phyloP scores from a whole-genome alignment of 1,140 invertebrate genomes.

The Neodiprion pinetum region DNA sequence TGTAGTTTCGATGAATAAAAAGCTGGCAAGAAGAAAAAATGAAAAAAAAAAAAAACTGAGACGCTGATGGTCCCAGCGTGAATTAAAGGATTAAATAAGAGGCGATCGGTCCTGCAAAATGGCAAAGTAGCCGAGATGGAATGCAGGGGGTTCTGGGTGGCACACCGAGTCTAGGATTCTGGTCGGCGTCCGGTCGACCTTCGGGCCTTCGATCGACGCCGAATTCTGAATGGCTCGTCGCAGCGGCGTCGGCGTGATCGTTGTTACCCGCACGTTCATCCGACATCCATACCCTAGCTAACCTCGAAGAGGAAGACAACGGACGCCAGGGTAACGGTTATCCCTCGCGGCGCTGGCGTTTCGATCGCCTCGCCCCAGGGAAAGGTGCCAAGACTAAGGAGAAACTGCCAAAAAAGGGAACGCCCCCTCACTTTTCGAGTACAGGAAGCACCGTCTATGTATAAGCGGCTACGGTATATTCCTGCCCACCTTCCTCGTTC shows the following conservation, averaged over 20 bases:
- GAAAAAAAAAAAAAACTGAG: too few relatives aligned
- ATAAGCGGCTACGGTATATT: too few relatives aligned
- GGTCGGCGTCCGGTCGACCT: background rate
- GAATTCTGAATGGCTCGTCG: conserved; percentile 1
- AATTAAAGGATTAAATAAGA: too few relatives aligned
- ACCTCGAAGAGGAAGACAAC: background rate
- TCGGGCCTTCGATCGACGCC: conserved; percentile 6
- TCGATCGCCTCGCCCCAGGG: background rate
- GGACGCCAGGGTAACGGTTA: background rate
- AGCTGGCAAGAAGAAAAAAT: too few relatives aligned
- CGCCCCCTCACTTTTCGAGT: background rate
- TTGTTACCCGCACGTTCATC: background rate
- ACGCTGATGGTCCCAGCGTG: too few relatives aligned
- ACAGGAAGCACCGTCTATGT: background rate
- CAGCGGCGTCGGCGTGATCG: background rate
- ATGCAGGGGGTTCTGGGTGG: too few relatives aligned
- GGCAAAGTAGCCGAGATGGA: too few relatives aligned
- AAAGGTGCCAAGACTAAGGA: background rate
- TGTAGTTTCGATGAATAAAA: too few relatives aligned
- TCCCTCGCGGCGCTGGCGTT: background rate
- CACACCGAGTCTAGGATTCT: too few relatives aligned
- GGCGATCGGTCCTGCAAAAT: too few relatives aligned
- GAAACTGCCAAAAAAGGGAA: conserved; percentile 1
- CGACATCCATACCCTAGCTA: background rate
- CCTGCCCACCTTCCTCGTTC: background rate